Percentiles rank a stretch among this genome's conserved stretches.
phyloP scores from a whole-genome alignment of 1,140 invertebrate genomes.

The Drosophila nebulosa region DNA sequence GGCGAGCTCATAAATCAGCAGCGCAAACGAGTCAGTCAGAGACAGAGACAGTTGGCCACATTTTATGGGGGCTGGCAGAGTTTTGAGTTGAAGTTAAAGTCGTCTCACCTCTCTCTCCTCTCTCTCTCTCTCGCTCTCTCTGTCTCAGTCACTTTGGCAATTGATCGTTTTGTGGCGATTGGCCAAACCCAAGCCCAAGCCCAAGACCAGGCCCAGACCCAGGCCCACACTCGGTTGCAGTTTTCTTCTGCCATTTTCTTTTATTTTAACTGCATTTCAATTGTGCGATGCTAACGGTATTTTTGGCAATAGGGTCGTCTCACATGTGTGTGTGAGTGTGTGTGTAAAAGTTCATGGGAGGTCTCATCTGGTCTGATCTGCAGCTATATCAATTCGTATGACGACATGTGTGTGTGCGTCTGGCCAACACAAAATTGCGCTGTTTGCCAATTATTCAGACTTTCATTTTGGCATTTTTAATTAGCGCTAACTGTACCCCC shows the following conservation, averaged over 20 bases:
- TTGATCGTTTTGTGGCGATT: conserved; percentile 73
- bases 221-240: conserved; percentile 47
- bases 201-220: neutral
- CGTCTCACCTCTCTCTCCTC: neutral
- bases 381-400: conserved; percentile 16
- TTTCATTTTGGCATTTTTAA: conserved; percentile 12
- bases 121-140: no score
- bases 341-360: conserved; percentile 66
- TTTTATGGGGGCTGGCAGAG: conserved; percentile 59
- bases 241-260: conserved; percentile 47
- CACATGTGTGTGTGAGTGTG: conserved; percentile 49
- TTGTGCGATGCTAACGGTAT: conserved; percentile 73
- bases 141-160: conserved; percentile 38
- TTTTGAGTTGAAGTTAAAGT: conserved; percentile 8
- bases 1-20: conserved; percentile 78
- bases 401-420: conserved; percentile 16
- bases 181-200: conserved; percentile 51
- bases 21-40: conserved; percentile 70
- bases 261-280: conserved; percentile 63
- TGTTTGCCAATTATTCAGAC: neutral
- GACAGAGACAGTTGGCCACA: conserved; percentile 56
- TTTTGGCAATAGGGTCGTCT: conserved; percentile 40
- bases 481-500: conserved; percentile 17
- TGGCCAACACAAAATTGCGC: conserved; percentile 2
- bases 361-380: conserved; percentile 17